These are phyloP conservation scores for Polydrusus cervinus DNA, from an alignment of 2,888 invertebrate species.

Conservation along the genomic window DNA sequence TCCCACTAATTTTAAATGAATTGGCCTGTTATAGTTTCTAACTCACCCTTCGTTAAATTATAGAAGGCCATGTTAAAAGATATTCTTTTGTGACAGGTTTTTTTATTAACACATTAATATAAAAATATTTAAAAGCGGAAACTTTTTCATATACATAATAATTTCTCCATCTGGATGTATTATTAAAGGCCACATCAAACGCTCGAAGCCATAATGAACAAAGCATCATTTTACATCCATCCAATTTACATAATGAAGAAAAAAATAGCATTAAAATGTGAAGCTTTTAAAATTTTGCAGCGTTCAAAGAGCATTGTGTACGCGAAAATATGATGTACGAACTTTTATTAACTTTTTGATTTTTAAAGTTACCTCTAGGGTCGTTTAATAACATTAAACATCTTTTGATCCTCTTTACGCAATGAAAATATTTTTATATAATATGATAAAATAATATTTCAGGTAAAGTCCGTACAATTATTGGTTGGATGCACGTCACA, in stretches of 20 bases:
- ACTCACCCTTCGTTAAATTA: too few species aligned
- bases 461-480: too few species aligned
- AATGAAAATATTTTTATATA: too few species aligned
- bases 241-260: constrained; percentile 35
- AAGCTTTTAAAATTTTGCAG: background rate
- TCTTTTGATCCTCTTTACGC: too few species aligned
- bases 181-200: constrained; percentile 7
- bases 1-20: too few species aligned
- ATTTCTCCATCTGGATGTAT: background rate
- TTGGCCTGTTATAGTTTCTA: too few species aligned
- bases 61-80: too few species aligned
- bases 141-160: background rate
- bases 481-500: too few species aligned
- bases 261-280: constrained; percentile 6
- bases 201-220: constrained; percentile 28
- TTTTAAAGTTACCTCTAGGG: background rate
- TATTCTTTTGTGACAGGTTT: background rate
- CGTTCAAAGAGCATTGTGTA: background rate
- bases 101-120: background rate
- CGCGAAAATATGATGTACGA: background rate
- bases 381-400: too few species aligned
- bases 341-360: background rate
- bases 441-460: too few species aligned
- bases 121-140: background rate
- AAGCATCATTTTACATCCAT: constrained; percentile 23